Conservation (phyloP, 2,888 invertebrate species). For the Lepidonotus clava region DNA sequence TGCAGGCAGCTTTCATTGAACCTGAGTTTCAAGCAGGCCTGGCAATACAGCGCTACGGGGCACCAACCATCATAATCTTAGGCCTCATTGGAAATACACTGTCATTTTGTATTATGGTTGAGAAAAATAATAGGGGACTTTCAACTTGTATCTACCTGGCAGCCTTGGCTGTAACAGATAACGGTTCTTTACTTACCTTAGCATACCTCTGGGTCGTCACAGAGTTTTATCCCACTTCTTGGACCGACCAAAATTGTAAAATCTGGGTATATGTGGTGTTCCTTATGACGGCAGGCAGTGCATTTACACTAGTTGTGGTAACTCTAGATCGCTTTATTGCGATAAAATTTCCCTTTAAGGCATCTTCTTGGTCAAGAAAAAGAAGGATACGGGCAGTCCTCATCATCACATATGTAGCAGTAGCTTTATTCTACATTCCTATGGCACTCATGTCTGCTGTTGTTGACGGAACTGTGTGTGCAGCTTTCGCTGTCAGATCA, state of each 20-base stretch:
- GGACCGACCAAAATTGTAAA: neutral
- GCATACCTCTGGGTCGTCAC: constrained; percentile 2
- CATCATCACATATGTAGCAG: neutral
- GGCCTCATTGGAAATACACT: neutral
- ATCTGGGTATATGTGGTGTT: constrained; percentile 4
- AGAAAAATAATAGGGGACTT: neutral
- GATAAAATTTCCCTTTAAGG: neutral
- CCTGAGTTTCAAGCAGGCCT: neutral
- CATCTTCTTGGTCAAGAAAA: neutral
- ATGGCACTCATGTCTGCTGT: neutral
- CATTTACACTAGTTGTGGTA: constrained; percentile 12
- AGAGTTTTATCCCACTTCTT: neutral
- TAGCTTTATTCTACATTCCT: neutral
- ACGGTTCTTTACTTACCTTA: neutral
- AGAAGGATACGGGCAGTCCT: neutral
- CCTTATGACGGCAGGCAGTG: neutral
- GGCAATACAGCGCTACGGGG: neutral
- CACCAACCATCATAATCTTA: neutral
- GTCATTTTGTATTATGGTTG: neutral
- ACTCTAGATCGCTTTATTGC: neutral
- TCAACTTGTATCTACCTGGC: constrained; percentile 10
- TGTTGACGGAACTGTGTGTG: neutral
- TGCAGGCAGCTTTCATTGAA: neutral
- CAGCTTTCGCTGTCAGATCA: neutral
- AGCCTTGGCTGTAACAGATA: neutral